Conservation (phyloP, 2,888 invertebrate genomes). For the Pandemis corylana region DNA sequence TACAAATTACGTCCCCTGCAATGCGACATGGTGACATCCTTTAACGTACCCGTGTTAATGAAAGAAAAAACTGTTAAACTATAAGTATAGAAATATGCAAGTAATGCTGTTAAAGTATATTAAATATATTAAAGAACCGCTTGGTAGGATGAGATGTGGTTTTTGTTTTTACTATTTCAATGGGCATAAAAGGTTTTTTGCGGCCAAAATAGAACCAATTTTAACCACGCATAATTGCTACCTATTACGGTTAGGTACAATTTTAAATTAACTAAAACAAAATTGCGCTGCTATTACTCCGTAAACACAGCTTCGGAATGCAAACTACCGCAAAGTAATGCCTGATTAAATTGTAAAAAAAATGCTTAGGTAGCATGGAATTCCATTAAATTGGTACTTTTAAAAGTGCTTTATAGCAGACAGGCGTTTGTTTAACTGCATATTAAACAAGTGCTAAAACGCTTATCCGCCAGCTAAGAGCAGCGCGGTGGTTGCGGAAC, state of each 20-base stretch:
- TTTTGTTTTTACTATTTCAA: slow-evolving; percentile 1
- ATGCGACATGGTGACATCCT: slow-evolving; percentile 55
- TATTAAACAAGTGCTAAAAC: slow-evolving; percentile 36
- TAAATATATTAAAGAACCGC: slow-evolving; percentile 8
- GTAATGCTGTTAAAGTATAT: slow-evolving; percentile 13
- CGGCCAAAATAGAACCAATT: neutral
- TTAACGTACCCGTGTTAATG: slow-evolving; percentile 65
- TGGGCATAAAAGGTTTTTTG: neutral
- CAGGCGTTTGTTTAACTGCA: slow-evolving; percentile 18
- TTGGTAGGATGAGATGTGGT: slow-evolving; percentile 2
- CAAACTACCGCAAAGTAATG: too few species aligned
- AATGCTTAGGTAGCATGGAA: neutral
- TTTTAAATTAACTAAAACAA: neutral
- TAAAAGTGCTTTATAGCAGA: neutral
- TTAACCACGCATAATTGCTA: neutral
- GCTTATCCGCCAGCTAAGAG: slow-evolving; percentile 26
- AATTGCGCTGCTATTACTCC: too few species aligned
- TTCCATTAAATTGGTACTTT: neutral
- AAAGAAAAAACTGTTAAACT: slow-evolving; percentile 51
- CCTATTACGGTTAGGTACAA: neutral
- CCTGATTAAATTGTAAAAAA: neutral
- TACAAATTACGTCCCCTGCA: slow-evolving; percentile 43
- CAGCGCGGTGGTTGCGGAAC: slow-evolving; percentile 28
- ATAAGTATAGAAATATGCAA: slow-evolving; percentile 39
- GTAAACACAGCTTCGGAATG: too few species aligned